Percentiles rank a stretch among this genome's conserved stretches.
Evolutionary conservation across 2,113 vertebrate genomes (phyloP).

Genomic region (Sula dactylatra): DNA sequence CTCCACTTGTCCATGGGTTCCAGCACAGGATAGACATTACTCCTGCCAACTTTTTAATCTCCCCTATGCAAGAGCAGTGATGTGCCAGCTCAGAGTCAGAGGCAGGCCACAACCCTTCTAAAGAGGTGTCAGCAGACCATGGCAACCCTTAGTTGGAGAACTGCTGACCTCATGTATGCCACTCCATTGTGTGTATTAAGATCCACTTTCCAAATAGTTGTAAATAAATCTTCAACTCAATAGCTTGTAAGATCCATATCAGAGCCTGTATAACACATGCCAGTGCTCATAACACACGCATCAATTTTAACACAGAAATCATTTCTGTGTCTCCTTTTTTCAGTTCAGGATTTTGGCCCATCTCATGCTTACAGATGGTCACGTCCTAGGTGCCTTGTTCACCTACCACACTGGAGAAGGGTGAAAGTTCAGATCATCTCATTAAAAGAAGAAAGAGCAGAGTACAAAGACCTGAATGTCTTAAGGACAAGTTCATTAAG

Average conservation of each 20-base stretch:
- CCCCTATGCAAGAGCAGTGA: neutral
- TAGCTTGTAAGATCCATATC: neutral
- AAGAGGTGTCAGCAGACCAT: neutral
- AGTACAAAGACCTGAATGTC: neutral
- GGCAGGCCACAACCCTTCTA: neutral
- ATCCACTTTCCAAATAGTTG: neutral
- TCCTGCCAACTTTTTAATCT: neutral
- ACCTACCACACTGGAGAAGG: neutral
- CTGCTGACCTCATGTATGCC: neutral
- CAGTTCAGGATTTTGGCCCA: neutral
- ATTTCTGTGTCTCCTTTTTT: neutral
- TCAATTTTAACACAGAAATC: neutral
- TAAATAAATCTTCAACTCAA: neutral
- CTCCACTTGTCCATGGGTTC: neutral
- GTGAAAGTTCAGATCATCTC: neutral
- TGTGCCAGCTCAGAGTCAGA: neutral
- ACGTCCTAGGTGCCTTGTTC: neutral
- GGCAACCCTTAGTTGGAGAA: neutral
- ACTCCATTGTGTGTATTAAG: neutral
- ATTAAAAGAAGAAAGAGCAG: neutral
- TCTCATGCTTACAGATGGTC: accelerated
- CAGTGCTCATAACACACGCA: neutral
- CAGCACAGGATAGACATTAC: neutral
- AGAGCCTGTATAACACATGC: neutral
- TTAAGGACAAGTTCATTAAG: neutral